Percentiles rank a stretch among this genome's conserved stretches.
These are phyloP conservation scores for Eonycteris spelaea DNA, from an alignment of 2,113 vertebrate genomes.

Conservation along the genomic window DNA sequence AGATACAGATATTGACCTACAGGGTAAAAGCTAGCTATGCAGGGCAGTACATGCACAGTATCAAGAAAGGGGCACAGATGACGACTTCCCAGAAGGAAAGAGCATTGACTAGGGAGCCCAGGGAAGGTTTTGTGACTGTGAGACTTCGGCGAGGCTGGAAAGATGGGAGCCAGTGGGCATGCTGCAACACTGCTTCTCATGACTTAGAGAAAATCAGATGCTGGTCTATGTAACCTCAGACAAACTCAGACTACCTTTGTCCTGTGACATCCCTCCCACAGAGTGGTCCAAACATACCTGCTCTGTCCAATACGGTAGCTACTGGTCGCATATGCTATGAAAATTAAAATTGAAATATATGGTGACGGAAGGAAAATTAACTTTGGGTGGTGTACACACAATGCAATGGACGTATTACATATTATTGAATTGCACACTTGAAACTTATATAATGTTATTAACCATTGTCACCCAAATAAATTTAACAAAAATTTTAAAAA, in stretches of 20 bases:
- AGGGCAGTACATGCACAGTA: neutral
- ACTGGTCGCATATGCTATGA: neutral
- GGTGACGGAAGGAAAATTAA: no score
- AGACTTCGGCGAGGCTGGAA: accelerated
- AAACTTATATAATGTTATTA: no score
- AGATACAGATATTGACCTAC: neutral
- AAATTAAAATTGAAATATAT: neutral
- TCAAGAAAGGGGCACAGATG: accelerated
- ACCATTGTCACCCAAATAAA: no score
- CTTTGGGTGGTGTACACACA: no score
- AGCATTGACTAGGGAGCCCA: no score
- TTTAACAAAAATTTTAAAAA: no score
- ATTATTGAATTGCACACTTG: no score
- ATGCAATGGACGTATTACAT: no score
- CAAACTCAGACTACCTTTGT: neutral
- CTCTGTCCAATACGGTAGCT: neutral
- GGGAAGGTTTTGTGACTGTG: neutral
- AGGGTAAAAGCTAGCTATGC: neutral
- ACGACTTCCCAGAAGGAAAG: neutral
- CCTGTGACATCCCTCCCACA: neutral
- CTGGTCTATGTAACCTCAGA: neutral
- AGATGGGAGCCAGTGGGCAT: neutral
- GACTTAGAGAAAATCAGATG: neutral
- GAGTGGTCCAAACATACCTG: neutral
- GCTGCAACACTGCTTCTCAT: neutral